Conservation (phyloP, 2,888 invertebrate species). For the Melanchra persicariae region DNA sequence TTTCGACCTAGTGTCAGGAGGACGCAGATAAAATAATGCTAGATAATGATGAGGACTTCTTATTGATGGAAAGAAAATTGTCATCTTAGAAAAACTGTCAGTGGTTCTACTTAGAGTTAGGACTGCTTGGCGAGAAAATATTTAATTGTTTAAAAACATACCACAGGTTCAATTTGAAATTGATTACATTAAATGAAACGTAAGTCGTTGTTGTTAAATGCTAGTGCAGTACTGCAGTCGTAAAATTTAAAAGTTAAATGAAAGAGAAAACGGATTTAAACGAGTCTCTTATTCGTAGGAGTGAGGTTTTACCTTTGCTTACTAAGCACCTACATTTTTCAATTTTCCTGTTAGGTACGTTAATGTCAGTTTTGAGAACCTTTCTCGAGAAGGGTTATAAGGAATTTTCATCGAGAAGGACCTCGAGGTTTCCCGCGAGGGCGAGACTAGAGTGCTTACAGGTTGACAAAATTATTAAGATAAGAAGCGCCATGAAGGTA, state of each 20-base stretch:
- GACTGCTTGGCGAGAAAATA: constrained; percentile 8
- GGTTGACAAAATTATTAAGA: neutral
- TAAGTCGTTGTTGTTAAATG: constrained; percentile 32
- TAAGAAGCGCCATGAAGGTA: neutral
- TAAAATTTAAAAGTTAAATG: constrained; percentile 59
- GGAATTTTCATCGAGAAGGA: neutral
- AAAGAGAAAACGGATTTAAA: constrained; percentile 62
- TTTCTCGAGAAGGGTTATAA: neutral
- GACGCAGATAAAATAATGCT: neutral
- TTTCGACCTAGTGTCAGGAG: neutral
- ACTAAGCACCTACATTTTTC: constrained; percentile 8
- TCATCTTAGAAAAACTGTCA: neutral
- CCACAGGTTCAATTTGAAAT: constrained; percentile 26
- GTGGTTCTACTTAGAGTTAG: neutral
- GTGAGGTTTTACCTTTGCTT: constrained; percentile 25
- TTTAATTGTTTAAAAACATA: constrained; percentile 39
- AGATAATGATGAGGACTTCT: neutral
- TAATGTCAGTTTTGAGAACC: too few species aligned
- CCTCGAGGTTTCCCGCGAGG: neutral
- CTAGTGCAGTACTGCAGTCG: constrained; percentile 24
- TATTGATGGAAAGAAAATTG: neutral
- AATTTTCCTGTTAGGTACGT: constrained; percentile 12
- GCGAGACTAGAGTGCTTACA: neutral
- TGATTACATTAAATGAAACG: constrained; percentile 29
- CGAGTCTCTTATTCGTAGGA: constrained; percentile 26